A percentile compares a stretch with the other conserved stretches of the same genome.
Conservation (phyloP, 2,888 invertebrate genomes). For the Tachina lurida region DNA sequence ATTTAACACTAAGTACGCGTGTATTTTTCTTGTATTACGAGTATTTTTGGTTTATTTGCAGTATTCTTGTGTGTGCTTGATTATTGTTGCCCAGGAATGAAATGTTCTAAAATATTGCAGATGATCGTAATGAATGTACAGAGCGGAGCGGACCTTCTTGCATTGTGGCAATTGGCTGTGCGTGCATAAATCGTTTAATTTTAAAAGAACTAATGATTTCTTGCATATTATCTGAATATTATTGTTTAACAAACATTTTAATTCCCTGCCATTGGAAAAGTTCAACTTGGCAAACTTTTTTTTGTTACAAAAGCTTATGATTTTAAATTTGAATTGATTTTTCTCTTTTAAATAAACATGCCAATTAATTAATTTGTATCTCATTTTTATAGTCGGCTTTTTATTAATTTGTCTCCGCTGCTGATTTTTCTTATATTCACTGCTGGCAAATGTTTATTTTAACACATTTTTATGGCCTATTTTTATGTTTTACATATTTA, state of each 20-base stretch:
- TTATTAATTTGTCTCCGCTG: slow-evolving; percentile 20
- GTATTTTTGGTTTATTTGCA: slow-evolving; percentile 1
- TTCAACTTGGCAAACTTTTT: not conserved
- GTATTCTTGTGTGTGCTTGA: not conserved
- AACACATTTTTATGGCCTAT: slow-evolving; percentile 42
- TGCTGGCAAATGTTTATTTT: slow-evolving; percentile 36
- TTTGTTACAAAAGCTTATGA: not conserved
- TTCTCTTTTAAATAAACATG: not conserved
- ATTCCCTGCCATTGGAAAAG: not conserved
- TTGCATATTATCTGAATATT: not conserved
- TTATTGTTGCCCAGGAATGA: slow-evolving; percentile 30
- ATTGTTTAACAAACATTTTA: slow-evolving; percentile 34
- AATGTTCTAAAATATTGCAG: slow-evolving; percentile 10
- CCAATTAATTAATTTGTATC: slow-evolving; percentile 11
- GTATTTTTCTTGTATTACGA: slow-evolving; percentile 30
- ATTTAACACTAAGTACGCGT: slow-evolving; percentile 73
- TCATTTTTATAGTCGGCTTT: not conserved
- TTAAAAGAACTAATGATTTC: slow-evolving; percentile 49
- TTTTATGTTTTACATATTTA: slow-evolving; percentile 65
- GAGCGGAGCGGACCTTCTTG: not conserved
- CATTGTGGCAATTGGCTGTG: slow-evolving; percentile 43
- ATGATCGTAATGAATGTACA: slow-evolving; percentile 32
- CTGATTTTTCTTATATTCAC: not conserved
- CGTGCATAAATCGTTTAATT: slow-evolving; percentile 68
- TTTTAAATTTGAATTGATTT: not conserved